These are phyloP conservation scores for Perognathus longimembris DNA, from an alignment of 2,113 vertebrate species.

Conservation along the genomic window DNA sequence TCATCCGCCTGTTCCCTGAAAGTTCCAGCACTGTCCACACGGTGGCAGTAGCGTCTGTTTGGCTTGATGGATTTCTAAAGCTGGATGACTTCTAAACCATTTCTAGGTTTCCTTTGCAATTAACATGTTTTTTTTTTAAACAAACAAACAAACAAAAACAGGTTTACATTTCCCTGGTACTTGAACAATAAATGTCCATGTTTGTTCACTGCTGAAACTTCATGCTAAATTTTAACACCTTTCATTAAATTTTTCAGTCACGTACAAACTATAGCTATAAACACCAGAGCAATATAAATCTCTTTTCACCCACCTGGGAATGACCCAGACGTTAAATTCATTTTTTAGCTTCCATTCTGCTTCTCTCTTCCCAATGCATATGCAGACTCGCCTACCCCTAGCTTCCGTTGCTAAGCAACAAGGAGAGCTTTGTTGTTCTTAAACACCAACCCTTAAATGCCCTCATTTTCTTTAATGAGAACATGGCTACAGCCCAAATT, in stretches of 20 bases:
- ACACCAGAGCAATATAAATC: neutral
- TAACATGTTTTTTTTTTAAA: neutral
- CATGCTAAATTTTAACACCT: constrained; percentile 33
- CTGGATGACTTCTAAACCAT: neutral
- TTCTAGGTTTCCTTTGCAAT: constrained; percentile 6
- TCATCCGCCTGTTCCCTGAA: rapidly evolving
- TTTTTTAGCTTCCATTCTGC: neutral
- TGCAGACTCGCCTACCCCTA: neutral
- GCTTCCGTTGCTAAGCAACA: constrained; percentile 67
- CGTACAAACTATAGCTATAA: constrained; percentile 27
- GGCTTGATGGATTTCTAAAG: neutral
- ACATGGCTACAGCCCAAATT: constrained; percentile 46
- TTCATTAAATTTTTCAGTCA: constrained; percentile 38
- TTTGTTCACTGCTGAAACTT: neutral
- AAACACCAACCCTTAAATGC: neutral
- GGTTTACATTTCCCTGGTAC: neutral
- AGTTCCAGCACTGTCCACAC: constrained; percentile 61
- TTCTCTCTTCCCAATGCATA: neutral
- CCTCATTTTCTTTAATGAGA: constrained; percentile 61
- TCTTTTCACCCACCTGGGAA: constrained; percentile 31
- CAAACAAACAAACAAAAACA: neutral
- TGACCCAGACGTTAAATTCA: neutral
- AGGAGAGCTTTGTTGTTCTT: neutral
- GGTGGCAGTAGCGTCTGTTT: constrained; percentile 81
- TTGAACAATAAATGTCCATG: constrained; percentile 21